A percentile compares a stretch with the other conserved stretches of the same genome.
These are phyloP conservation scores for Griposia aprilina DNA, from an alignment of 2,888 invertebrate genomes.

Conservation along the genomic window DNA sequence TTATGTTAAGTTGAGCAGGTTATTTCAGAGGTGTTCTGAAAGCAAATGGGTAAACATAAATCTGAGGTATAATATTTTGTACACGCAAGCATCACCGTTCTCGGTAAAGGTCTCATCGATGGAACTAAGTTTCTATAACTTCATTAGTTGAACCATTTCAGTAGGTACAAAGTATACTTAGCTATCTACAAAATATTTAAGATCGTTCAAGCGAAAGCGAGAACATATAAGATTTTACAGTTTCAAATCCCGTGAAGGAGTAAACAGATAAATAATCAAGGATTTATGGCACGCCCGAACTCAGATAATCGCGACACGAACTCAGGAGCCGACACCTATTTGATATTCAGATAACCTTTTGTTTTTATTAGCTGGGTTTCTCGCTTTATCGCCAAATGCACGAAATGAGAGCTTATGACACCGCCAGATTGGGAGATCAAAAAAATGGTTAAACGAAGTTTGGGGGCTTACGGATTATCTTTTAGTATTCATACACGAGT, in stretches of 20 bases:
- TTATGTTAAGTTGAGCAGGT: slow-evolving; percentile 37
- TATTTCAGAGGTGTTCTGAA: slow-evolving; percentile 36
- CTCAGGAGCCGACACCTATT: slow-evolving; percentile 37
- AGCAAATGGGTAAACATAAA: slow-evolving; percentile 33
- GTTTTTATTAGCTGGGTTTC: slow-evolving; percentile 36
- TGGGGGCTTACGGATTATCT: slow-evolving; percentile 33
- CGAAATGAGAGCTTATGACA: slow-evolving; percentile 26
- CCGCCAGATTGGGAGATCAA: slow-evolving; percentile 36
- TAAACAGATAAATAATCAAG: slow-evolving; percentile 46
- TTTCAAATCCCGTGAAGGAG: slow-evolving; percentile 24
- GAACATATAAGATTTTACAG: neutral
- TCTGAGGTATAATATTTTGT: slow-evolving; percentile 1
- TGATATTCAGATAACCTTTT: slow-evolving; percentile 60
- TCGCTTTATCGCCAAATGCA: slow-evolving; percentile 44
- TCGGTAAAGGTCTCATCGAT: neutral
- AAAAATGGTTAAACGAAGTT: slow-evolving; percentile 34
- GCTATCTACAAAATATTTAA: neutral
- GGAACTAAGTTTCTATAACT: neutral
- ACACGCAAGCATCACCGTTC: neutral
- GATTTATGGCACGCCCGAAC: slow-evolving; percentile 43
- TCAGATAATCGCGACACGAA: slow-evolving; percentile 51
- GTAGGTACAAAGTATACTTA: neutral
- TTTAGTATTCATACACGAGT: slow-evolving; percentile 44
- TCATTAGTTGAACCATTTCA: neutral
- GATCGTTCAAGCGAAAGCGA: neutral